These are phyloP conservation scores for Columba guinea DNA, from an alignment of 2,797 vertebrate genomes.

Conservation along the genomic window DNA sequence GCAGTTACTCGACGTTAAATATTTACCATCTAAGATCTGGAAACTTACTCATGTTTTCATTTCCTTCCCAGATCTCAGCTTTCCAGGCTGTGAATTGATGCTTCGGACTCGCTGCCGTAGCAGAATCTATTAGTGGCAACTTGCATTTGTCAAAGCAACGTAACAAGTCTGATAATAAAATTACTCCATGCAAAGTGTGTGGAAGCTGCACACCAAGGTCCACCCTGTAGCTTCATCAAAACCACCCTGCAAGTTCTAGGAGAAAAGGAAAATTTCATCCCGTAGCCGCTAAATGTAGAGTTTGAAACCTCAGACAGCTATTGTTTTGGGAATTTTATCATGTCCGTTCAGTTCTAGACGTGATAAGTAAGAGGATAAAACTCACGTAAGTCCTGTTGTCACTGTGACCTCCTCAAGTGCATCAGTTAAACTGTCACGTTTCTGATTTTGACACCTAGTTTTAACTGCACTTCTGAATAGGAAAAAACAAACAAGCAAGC, in stretches of 20 bases:
- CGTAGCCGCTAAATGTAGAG: not conserved
- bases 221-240: not conserved
- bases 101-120: rapidly evolving
- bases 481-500: not conserved
- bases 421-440: not conserved
- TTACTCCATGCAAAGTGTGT: not conserved
- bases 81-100: not conserved
- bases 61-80: not conserved
- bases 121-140: not conserved
- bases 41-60: not conserved
- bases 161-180: not conserved
- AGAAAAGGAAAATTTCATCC: not conserved
- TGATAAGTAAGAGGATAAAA: not conserved
- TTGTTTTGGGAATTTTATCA: not conserved
- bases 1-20: not conserved
- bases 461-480: not conserved
- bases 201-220: not conserved
- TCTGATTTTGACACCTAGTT: not conserved
- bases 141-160: not conserved
- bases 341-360: rapidly evolving
- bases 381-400: not conserved
- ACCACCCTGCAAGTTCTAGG: not conserved
- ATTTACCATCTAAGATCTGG: not conserved
- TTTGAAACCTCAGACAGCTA: not conserved
- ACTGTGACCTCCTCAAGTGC: not conserved